These are phyloP conservation scores for Romanogobio albipinnatus DNA, from an alignment of 2,113 vertebrate species.

Conservation along the genomic window DNA sequence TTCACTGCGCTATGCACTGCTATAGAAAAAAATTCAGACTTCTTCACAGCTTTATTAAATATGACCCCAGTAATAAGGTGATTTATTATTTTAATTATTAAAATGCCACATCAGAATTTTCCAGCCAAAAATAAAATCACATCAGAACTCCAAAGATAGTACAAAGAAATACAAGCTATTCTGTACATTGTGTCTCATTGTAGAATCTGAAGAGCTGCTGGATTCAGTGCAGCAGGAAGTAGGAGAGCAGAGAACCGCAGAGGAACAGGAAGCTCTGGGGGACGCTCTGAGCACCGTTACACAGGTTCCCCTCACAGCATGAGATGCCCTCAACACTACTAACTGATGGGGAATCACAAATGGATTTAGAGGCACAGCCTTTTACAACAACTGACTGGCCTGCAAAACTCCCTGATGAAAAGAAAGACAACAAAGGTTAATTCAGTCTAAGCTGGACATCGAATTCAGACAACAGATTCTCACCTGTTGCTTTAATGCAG, in stretches of 20 bases:
- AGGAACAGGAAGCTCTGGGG: neutral
- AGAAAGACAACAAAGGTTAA: neutral
- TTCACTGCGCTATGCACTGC: too few relatives aligned
- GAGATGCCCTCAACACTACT: neutral
- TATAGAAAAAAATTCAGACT: too few relatives aligned
- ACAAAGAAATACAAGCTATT: neutral
- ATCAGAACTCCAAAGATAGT: neutral
- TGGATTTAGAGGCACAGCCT: constrained; percentile 61
- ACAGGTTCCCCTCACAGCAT: neutral
- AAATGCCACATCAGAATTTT: too few relatives aligned
- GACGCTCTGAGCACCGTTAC: too few relatives aligned
- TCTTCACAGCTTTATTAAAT: too few relatives aligned
- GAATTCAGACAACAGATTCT: neutral
- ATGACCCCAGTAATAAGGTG: too few relatives aligned
- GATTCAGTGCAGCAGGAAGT: neutral
- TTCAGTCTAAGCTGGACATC: neutral
- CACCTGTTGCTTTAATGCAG: neutral
- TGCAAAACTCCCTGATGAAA: neutral
- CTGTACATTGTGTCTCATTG: neutral
- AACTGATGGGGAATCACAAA: neutral
- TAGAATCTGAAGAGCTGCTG: neutral
- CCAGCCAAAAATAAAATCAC: neutral
- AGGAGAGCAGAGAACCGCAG: neutral
- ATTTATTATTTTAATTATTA: too few relatives aligned
- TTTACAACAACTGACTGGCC: constrained; percentile 14